Percentiles rank a stretch among this genome's conserved stretches.
These are phyloP conservation scores for Abscondita cerata DNA, from an alignment of 2,888 invertebrate genomes.

Conservation along the genomic window DNA sequence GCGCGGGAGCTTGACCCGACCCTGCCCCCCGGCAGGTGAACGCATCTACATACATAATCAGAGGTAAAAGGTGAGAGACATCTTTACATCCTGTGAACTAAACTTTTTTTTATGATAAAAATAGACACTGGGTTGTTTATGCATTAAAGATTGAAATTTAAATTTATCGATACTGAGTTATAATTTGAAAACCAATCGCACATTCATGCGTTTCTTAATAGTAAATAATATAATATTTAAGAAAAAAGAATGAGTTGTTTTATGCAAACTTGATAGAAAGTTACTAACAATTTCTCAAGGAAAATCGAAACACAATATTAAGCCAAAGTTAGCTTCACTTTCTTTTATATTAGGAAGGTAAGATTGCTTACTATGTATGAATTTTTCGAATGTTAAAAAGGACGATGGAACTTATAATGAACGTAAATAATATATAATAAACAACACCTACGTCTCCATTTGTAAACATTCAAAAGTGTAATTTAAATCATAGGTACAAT, in stretches of 20 bases:
- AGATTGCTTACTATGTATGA: no score
- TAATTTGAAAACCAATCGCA: background rate
- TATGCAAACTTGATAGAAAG: no score
- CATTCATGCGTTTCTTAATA: background rate
- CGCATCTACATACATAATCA: conserved; percentile 49
- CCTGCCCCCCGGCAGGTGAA: conserved; percentile 47
- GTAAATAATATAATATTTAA: background rate
- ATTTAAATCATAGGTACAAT: conserved; percentile 28
- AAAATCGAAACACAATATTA: no score
- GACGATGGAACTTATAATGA: conserved; percentile 7
- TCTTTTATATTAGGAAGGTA: no score
- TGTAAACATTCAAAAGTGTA: conserved; percentile 27
- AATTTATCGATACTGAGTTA: conserved; percentile 30
- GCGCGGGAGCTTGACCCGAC: conserved; percentile 51
- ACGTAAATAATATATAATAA: conserved; percentile 23
- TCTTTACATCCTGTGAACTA: conserved; percentile 36
- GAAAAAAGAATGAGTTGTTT: no score
- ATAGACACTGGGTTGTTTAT: conserved; percentile 28
- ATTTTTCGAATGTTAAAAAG: no score
- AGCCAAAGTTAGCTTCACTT: no score
- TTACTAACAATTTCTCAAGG: no score
- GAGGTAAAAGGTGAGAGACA: conserved; percentile 49
- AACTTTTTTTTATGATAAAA: conserved; percentile 31
- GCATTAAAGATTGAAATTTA: conserved; percentile 32
- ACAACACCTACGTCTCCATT: conserved; percentile 22